Percentiles rank a stretch among this genome's conserved stretches.
Conservation (phyloP, 2,888 invertebrate species). For the Hipparchia sbordonii region DNA sequence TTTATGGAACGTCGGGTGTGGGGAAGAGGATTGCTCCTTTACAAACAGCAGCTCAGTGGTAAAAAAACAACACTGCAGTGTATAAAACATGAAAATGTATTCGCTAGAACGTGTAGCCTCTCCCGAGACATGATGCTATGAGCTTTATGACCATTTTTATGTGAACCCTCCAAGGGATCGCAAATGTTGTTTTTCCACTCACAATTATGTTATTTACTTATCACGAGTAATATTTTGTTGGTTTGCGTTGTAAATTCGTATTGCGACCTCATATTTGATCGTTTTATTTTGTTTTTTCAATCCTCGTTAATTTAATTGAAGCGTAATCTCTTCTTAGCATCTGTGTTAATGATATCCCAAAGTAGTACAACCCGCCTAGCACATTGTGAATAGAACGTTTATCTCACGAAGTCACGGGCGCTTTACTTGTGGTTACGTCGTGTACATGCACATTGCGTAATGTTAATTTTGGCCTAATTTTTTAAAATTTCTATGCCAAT, state of each 20-base stretch:
- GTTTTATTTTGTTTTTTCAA: not conserved
- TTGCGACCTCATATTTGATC: not conserved
- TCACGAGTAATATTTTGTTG: slow-evolving; percentile 5
- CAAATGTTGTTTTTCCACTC: slow-evolving; percentile 34
- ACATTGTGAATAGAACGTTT: too few relatives aligned
- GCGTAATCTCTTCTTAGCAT: too few relatives aligned
- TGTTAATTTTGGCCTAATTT: too few relatives aligned
- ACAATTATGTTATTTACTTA: slow-evolving; percentile 27
- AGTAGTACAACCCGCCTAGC: too few relatives aligned
- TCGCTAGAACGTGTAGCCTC: slow-evolving; percentile 19
- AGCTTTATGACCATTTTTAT: slow-evolving; percentile 35
- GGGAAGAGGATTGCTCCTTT: not conserved
- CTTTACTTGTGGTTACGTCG: too few relatives aligned
- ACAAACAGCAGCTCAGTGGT: not conserved
- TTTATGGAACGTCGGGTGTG: too few relatives aligned
- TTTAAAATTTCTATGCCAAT: too few relatives aligned
- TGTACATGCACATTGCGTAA: too few relatives aligned
- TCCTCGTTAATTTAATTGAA: not conserved
- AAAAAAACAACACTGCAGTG: slow-evolving; percentile 17
- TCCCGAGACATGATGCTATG: slow-evolving; percentile 22
- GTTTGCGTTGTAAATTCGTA: slow-evolving; percentile 2
- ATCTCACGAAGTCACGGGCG: too few relatives aligned
- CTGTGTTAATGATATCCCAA: too few relatives aligned
- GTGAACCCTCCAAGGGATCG: slow-evolving; percentile 33
- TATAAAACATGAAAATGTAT: slow-evolving; percentile 28